phyloP scores from a whole-genome alignment of 2,888 invertebrate genomes.

The Hyles lineata region DNA sequence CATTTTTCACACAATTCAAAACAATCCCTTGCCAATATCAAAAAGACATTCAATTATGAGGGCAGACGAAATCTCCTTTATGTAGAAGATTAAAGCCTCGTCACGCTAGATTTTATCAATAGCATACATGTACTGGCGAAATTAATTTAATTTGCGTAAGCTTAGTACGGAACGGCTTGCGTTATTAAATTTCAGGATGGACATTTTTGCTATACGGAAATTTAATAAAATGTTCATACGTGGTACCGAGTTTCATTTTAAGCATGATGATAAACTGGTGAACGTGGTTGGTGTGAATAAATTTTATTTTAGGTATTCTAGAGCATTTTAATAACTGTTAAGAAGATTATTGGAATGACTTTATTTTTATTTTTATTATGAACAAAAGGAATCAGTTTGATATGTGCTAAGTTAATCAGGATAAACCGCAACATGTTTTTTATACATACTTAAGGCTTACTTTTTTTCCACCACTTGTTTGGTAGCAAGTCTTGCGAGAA shows the following conservation, averaged over 20 bases:
- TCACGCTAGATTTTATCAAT: constrained; percentile 51
- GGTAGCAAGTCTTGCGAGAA: no score
- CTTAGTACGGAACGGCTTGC: constrained; percentile 28
- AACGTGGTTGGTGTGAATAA: background rate
- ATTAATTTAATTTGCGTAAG: constrained; percentile 52
- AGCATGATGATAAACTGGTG: background rate
- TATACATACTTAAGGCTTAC: no score
- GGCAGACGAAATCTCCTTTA: constrained; percentile 40
- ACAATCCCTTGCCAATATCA: constrained; percentile 19
- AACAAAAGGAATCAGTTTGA: no score
- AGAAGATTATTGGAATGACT: no score
- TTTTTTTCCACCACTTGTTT: no score
- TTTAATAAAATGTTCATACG: background rate
- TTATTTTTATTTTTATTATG: no score
- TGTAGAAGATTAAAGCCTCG: constrained; percentile 44
- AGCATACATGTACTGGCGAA: constrained; percentile 44
- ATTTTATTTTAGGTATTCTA: no score
- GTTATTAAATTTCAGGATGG: constrained; percentile 48
- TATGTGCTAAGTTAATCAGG: no score
- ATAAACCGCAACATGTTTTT: no score
- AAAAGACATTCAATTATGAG: constrained; percentile 42
- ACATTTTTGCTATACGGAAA: constrained; percentile 13
- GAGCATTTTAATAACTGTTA: no score
- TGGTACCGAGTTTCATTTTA: background rate
- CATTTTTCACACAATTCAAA: constrained; percentile 1